Evolutionary conservation across 2,797 vertebrate species (phyloP).

Genomic region (Leontopithecus rosalia): DNA sequence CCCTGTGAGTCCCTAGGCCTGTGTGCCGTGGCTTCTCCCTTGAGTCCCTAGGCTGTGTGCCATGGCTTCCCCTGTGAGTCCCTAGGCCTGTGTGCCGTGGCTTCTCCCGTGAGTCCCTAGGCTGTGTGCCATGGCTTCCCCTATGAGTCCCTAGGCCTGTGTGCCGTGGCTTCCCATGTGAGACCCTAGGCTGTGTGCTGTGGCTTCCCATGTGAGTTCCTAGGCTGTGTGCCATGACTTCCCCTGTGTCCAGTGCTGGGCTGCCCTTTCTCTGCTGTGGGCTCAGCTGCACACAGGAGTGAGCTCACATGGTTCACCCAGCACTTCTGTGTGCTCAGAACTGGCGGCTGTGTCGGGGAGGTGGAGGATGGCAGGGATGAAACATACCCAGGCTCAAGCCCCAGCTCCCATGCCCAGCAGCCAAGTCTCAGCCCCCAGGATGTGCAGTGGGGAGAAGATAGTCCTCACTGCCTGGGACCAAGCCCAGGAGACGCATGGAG

Average conservation of each 20-base stretch:
- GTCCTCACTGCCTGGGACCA: background rate
- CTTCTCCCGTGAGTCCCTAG: no score
- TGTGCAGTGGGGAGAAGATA: background rate
- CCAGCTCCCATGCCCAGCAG: no score
- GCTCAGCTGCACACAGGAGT: background rate
- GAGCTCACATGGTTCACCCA: background rate
- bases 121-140: no score
- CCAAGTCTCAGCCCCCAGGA: background rate
- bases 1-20: background rate
- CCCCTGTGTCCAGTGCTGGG: background rate
- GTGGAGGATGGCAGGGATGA: background rate
- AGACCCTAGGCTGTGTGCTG: no score
- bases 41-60: background rate
- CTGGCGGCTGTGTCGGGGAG: background rate
- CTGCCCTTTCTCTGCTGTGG: background rate
- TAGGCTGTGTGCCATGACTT: background rate
- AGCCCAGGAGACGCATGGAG: background rate
- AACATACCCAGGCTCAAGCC: background rate
- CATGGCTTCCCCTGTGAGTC: background rate
- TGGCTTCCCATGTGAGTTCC: background rate
- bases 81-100: no score
- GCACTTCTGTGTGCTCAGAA: background rate
- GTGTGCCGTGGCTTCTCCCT: background rate
- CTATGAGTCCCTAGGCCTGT: no score
- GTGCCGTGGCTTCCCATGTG: no score